phyloP scores from a whole-genome alignment of 2,113 vertebrate species.

The Phyllostomus hastatus region DNA sequence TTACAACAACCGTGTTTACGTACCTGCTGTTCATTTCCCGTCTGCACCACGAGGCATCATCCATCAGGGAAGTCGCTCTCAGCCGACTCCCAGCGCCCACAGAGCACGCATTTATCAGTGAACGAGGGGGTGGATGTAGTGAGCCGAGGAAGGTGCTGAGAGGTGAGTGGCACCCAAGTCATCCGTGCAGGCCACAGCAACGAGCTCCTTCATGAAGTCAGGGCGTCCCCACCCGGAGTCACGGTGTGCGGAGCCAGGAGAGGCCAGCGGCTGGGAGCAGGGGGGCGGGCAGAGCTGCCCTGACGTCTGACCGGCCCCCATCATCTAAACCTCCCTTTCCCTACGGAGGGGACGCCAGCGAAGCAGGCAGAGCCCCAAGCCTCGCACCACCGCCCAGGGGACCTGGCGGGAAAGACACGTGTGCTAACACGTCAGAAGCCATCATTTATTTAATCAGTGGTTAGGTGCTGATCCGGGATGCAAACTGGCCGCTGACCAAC shows the following conservation, averaged over 20 bases:
- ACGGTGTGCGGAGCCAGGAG: background rate
- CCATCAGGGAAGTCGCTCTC: background rate
- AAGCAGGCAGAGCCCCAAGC: background rate
- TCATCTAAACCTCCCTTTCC: background rate
- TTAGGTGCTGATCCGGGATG: background rate
- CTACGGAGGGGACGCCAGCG: background rate
- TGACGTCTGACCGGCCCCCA: background rate
- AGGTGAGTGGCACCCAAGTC: background rate
- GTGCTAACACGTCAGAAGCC: accelerated
- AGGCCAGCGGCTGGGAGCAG: background rate
- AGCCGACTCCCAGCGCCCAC: background rate
- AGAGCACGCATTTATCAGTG: accelerated
- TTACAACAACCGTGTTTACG: accelerated
- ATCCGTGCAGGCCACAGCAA: background rate
- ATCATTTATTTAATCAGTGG: accelerated
- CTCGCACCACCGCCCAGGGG: accelerated
- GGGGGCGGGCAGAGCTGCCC: background rate
- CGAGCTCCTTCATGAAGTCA: accelerated
- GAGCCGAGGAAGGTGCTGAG: background rate
- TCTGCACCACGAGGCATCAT: background rate
- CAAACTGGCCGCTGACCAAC: background rate
- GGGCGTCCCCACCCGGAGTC: background rate
- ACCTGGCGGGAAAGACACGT: background rate
- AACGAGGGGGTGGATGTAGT: background rate
- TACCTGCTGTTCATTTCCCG: background rate